Percentiles rank a stretch among this genome's conserved stretches.
These are phyloP conservation scores for Tamias sibiricus DNA, from an alignment of 2,113 vertebrate species.

Conservation along the genomic window DNA sequence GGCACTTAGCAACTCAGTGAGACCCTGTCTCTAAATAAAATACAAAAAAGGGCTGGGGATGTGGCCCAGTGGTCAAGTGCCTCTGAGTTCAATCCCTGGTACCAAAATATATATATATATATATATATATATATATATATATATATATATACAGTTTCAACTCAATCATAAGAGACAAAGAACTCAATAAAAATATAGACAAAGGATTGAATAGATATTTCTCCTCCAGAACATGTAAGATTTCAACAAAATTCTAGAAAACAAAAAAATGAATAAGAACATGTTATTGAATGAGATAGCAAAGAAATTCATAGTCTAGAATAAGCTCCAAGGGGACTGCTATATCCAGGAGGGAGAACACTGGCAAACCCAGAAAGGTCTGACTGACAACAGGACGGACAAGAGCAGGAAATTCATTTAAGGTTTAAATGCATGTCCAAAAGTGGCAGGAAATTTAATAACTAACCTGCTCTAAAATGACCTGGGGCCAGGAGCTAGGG, in stretches of 20 bases:
- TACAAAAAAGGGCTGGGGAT: too few species aligned
- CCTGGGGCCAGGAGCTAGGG: fast-evolving
- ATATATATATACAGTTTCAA: neutral
- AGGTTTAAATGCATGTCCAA: neutral
- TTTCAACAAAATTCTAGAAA: neutral
- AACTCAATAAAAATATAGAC: slow-evolving; percentile 15
- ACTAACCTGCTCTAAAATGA: neutral
- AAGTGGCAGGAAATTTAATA: neutral
- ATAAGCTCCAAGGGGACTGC: neutral
- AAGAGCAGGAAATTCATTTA: neutral
- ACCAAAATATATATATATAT: too few species aligned
- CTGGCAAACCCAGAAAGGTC: neutral
- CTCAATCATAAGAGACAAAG: neutral
- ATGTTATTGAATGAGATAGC: neutral
- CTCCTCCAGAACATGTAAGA: neutral
- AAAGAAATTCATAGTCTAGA: neutral
- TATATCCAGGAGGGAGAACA: neutral
- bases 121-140: too few species aligned
- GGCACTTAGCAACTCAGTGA: too few species aligned
- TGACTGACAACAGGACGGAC: neutral
- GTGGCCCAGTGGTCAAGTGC: too few species aligned
- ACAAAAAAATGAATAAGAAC: neutral
- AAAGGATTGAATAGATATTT: neutral
- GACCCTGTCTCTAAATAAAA: too few species aligned
- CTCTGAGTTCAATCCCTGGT: too few species aligned